Conservation (phyloP, 2,113 vertebrate genomes). For the Ivindomyrus marchei region DNA sequence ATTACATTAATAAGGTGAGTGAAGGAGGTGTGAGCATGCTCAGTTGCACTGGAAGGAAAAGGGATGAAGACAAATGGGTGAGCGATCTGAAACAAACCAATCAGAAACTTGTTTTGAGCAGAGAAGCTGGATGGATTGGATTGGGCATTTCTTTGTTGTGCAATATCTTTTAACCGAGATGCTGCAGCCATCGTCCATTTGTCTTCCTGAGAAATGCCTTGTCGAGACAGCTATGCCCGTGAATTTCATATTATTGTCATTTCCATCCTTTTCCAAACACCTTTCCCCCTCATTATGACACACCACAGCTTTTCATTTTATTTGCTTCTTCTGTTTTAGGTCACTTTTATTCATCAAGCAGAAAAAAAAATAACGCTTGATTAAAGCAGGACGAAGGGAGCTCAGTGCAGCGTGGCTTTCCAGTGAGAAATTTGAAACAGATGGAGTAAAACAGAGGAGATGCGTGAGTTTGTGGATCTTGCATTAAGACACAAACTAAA, state of each 20-base stretch:
- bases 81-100: background rate
- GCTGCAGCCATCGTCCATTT: slow-evolving; percentile 41
- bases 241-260: slow-evolving; percentile 55
- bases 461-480: no score
- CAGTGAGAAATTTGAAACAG: background rate
- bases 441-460: slow-evolving; percentile 1
- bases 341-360: slow-evolving; percentile 42
- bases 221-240: slow-evolving; percentile 39
- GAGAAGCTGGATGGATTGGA: slow-evolving; percentile 31
- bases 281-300: slow-evolving; percentile 44
- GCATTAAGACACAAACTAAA: background rate
- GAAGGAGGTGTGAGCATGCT: background rate
- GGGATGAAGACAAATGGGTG: background rate
- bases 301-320: slow-evolving; percentile 39
- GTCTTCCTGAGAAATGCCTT: slow-evolving; percentile 45
- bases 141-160: slow-evolving; percentile 38
- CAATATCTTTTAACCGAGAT: slow-evolving; percentile 37
- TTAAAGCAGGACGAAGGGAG: slow-evolving; percentile 35
- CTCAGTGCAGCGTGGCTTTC: background rate
- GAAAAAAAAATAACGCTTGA: slow-evolving; percentile 41
- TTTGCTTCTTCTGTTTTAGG: slow-evolving; percentile 37
- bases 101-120: slow-evolving; percentile 1
- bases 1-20: background rate
- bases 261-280: slow-evolving; percentile 43
- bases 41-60: background rate